Percentiles rank a stretch among this genome's conserved stretches.
These are phyloP conservation scores for Zenarchopterus dispar DNA, from an alignment of 2,797 vertebrate genomes.

Conservation along the genomic window DNA sequence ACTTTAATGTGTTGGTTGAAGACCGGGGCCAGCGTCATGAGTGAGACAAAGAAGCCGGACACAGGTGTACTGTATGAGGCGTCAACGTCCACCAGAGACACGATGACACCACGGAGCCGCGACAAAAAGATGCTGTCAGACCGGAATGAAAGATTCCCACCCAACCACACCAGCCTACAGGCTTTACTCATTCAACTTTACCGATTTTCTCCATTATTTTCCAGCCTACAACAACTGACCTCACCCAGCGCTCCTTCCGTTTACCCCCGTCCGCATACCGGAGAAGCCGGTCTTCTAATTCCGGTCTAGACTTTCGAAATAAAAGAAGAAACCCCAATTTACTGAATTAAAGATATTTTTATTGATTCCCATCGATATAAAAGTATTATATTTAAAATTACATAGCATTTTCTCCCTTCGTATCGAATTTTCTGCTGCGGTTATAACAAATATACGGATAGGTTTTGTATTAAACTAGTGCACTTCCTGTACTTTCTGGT, in stretches of 20 bases:
- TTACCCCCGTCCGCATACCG: conserved; percentile 67
- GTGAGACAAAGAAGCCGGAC: conserved; percentile 44
- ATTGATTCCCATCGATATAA: no score
- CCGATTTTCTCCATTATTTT: conserved; percentile 11
- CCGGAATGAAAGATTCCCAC: no score
- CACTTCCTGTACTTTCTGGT: conserved; percentile 3
- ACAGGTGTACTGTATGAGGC: conserved; percentile 35
- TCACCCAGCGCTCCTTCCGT: conserved; percentile 52
- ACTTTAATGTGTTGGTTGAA: no score
- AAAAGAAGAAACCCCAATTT: neutral
- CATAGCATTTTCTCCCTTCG: no score
- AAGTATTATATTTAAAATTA: no score
- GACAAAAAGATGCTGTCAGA: neutral
- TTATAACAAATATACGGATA: no score
- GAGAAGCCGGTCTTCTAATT: neutral
- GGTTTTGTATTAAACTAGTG: fast-evolving
- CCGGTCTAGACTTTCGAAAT: conserved; percentile 43
- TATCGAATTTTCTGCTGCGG: no score
- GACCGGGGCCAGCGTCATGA: no score
- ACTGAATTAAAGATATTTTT: neutral
- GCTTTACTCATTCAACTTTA: neutral
- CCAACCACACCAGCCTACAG: fast-evolving
- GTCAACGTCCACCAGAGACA: conserved; percentile 43
- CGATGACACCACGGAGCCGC: neutral
- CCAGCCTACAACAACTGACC: conserved; percentile 45